phyloP scores from a whole-genome alignment of 2,888 invertebrate genomes.

The Proisotoma minuta region DNA sequence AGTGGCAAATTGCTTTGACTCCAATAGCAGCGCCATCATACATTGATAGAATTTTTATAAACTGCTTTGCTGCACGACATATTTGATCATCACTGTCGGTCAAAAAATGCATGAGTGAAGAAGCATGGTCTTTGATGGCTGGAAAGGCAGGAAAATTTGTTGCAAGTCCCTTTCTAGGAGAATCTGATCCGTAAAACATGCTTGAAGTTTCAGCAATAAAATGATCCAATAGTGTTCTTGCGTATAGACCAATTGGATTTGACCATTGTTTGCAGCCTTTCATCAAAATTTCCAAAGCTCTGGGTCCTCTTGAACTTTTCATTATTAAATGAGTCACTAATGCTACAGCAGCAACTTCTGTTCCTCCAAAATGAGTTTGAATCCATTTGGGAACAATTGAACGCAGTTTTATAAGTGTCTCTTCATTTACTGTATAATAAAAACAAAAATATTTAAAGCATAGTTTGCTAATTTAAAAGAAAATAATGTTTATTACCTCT shows the following conservation, averaged over 20 bases:
- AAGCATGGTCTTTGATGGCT: conserved; percentile 33
- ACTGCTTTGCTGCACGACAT: conserved; percentile 29
- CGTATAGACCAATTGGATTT: conserved; percentile 15
- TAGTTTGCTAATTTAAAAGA: neutral
- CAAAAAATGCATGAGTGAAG: conserved; percentile 31
- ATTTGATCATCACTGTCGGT: conserved; percentile 37
- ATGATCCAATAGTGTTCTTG: conserved; percentile 35
- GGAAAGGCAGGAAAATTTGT: conserved; percentile 38
- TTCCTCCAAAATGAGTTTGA: conserved; percentile 37
- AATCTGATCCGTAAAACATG: conserved; percentile 34
- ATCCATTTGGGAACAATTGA: conserved; percentile 42
- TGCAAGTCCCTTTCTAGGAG: conserved; percentile 29
- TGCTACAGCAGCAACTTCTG: conserved; percentile 34
- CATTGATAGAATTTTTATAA: conserved; percentile 37
- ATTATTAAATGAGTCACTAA: conserved; percentile 45
- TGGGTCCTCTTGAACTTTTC: conserved; percentile 42
- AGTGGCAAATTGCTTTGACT: conserved; percentile 35
- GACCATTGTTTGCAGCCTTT: conserved; percentile 39
- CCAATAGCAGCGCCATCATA: conserved; percentile 41
- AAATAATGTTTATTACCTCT: conserved; percentile 21
- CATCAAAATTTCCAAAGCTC: conserved; percentile 38
- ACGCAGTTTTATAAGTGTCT: conserved; percentile 34
- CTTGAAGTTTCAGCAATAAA: conserved; percentile 38
- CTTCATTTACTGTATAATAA: conserved; percentile 34
- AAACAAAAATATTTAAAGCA: neutral